Conservation (phyloP, 1,140 invertebrate species). For the Lasioglossum albipes region DNA sequence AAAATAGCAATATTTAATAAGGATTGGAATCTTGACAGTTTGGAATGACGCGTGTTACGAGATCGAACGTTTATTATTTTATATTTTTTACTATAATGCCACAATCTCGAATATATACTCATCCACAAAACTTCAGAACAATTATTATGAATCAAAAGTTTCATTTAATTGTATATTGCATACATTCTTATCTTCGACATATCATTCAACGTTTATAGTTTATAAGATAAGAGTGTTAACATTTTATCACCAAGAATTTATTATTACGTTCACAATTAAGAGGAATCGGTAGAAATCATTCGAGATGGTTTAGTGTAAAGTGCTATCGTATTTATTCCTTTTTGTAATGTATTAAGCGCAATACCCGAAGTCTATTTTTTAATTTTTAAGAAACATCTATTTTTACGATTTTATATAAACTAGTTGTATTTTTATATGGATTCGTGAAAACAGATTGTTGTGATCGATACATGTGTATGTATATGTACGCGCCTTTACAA, state of each 20-base stretch:
- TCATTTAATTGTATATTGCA: too few species aligned
- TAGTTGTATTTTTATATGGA: constrained; percentile 35
- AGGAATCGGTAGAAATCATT: constrained; percentile 4
- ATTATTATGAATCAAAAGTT: background rate
- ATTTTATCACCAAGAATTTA: constrained; percentile 17
- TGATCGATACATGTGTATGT: constrained; percentile 18
- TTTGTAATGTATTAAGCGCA: constrained; percentile 7
- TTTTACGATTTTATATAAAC: constrained; percentile 45
- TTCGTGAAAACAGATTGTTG: constrained; percentile 26
- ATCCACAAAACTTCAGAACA: background rate
- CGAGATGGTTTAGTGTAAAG: background rate
- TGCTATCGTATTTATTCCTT: constrained; percentile 26
- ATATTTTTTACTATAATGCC: background rate
- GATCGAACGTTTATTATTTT: constrained; percentile 11
- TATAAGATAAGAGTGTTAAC: background rate
- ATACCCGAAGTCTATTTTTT: constrained; percentile 32
- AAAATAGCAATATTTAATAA: background rate
- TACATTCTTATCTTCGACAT: background rate
- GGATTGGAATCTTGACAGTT: background rate
- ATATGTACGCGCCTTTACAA: background rate
- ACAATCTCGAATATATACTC: background rate
- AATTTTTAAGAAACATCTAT: constrained; percentile 38
- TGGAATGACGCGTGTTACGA: background rate
- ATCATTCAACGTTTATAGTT: constrained; percentile 9
- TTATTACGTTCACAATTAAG: background rate